These are phyloP conservation scores for Neodiprion fabricii DNA, from an alignment of 1,140 invertebrate genomes.

Conservation along the genomic window DNA sequence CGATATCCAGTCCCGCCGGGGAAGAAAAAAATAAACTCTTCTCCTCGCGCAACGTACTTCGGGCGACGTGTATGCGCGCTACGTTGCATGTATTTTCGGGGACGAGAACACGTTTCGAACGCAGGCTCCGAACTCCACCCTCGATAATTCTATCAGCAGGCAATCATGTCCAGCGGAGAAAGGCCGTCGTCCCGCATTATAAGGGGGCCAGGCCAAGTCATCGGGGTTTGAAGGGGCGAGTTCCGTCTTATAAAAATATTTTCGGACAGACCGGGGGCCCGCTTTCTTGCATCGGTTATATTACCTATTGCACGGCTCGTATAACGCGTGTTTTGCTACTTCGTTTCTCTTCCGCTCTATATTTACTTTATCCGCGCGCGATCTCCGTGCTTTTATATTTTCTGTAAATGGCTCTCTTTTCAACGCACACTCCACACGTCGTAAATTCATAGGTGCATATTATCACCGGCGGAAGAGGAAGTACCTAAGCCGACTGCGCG, in stretches of 20 bases:
- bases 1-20: not conserved
- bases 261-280: constrained; percentile 6
- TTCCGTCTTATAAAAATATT: constrained; percentile 44
- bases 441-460: not conserved
- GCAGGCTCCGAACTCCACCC: constrained; percentile 36
- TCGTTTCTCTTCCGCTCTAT: not conserved
- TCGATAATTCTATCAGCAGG: constrained; percentile 58
- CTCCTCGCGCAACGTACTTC: constrained; percentile 21
- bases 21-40: constrained; percentile 24
- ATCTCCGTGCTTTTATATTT: not conserved
- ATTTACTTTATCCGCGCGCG: not conserved
- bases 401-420: constrained; percentile 25
- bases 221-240: not conserved
- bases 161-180: constrained; percentile 53
- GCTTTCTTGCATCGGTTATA: no score
- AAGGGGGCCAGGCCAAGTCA: not conserved
- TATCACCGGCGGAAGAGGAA: not conserved
- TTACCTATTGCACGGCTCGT: not conserved
- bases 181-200: not conserved
- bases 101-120: not conserved
- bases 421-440: constrained; percentile 8
- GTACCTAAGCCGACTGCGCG: constrained; percentile 41
- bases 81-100: constrained; percentile 30
- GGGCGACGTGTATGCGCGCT: constrained; percentile 16
- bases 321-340: not conserved